Conservation (phyloP, 2,888 invertebrate genomes). For the Drosophila quasianomalipes region DNA sequence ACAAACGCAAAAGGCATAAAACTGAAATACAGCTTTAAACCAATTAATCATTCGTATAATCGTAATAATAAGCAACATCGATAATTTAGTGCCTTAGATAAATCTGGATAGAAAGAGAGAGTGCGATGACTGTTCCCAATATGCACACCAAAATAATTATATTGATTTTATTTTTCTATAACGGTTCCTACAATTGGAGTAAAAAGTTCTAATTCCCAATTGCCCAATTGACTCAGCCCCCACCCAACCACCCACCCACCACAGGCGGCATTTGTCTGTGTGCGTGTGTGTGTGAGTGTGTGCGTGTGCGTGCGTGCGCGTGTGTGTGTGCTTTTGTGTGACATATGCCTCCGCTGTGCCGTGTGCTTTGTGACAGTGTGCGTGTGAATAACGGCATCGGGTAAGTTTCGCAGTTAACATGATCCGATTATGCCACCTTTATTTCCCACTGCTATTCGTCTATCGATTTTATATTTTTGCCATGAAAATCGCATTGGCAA, state of each 20-base stretch:
- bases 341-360: not conserved
- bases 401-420: constrained; percentile 34
- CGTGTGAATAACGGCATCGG: constrained; percentile 16
- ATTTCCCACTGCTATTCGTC: constrained; percentile 15
- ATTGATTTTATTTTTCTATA: constrained; percentile 86
- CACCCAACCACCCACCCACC: not conserved
- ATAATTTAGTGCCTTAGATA: constrained; percentile 36
- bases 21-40: constrained; percentile 22
- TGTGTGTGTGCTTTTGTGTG: not conserved
- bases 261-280: constrained; percentile 38
- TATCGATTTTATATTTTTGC: constrained; percentile 63
- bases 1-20: constrained; percentile 73
- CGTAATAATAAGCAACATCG: constrained; percentile 4
- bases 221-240: not conserved
- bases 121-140: constrained; percentile 81
- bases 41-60: not conserved
- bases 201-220: constrained; percentile 79
- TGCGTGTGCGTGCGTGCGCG: constrained; percentile 4
- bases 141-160: constrained; percentile 85
- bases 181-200: constrained; percentile 86
- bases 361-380: constrained; percentile 1
- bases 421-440: not conserved
- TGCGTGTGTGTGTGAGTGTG: constrained; percentile 9
- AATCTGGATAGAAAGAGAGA: constrained; percentile 9
- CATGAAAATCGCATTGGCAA: constrained; percentile 43